These are phyloP conservation scores for Tipula lateralis DNA, from an alignment of 2,888 invertebrate species.

Conservation along the genomic window DNA sequence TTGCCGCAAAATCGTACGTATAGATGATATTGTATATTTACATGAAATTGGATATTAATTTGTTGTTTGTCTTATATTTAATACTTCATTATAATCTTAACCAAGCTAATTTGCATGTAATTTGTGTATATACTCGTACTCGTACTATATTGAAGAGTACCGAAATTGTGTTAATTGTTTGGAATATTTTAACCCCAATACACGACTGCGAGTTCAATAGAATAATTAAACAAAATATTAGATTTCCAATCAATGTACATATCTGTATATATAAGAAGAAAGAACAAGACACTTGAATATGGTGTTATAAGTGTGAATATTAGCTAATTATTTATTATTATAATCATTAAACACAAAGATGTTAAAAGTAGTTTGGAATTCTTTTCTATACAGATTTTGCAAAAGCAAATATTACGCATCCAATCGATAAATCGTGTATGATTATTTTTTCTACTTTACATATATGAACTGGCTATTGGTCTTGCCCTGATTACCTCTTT, in stretches of 20 bases:
- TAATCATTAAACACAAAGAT: background rate
- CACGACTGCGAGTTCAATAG: background rate
- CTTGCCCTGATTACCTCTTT: background rate
- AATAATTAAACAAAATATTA: background rate
- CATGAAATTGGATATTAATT: background rate
- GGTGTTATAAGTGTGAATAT: background rate
- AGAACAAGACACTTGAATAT: background rate
- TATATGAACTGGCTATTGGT: background rate
- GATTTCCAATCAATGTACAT: background rate
- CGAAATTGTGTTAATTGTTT: conserved; percentile 1
- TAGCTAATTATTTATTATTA: background rate
- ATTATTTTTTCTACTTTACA: background rate
- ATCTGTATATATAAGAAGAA: background rate
- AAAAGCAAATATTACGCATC: background rate
- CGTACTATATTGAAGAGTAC: background rate
- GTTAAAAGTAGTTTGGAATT: conserved; percentile 1
- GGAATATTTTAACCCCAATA: conserved; percentile 24
- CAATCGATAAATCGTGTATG: background rate
- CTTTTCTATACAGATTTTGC: background rate
- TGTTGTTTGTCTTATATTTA: background rate
- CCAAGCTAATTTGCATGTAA: conserved; percentile 1
- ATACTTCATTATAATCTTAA: background rate
- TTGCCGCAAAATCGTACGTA: background rate
- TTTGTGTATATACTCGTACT: background rate
- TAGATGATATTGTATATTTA: background rate